Evolutionary conservation across 2,888 invertebrate species (phyloP), one percentile per base, ranked within the genome.

Genomic region (Glyphotaelius pellucidus): DNA sequence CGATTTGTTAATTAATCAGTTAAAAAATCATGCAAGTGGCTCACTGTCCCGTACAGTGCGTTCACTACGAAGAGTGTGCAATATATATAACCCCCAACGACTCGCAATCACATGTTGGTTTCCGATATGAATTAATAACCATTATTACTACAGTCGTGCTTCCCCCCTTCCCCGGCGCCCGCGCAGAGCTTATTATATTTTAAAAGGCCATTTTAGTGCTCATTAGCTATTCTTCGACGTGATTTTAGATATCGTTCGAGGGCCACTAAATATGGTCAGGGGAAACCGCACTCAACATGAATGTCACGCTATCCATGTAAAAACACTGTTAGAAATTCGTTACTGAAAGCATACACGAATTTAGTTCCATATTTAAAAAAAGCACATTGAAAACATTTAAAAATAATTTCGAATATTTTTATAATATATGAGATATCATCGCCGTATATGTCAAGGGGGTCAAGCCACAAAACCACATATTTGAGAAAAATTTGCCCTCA

Each of bases 111-210:
- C 92, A 92, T 92, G 92, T 91, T 80, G 90, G 90, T 92, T 93
- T 89, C 92, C 90, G 90, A 92, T 92, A 86, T 93, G 93, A 93
- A 93, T 93, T 93, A 93, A 93, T 93, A 92, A 93, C 83, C 89
- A 83, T 92, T 91, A 67, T 92, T 92, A 91, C 89, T 90, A 91
- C 86, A 80, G 25, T 67, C 67, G n/a, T 67, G 25, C 67, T 79
- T 38, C 42, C 85, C 47, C 89, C 9, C 67, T 79, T 38, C 42
- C 85, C 47, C 89, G 80, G 80, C 67, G 90, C 92, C 47, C 91
- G 89, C 91, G 31, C 38, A 80, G 42, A 86, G 83, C 25, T 30
- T 90, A 87, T 79, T 91, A 38, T 90, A 80, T 90, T 92, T 92
- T 91, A 90, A 90, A 91, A 85, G 91, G 85, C 90, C 92, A 91